Evolutionary conservation across 2,113 vertebrate genomes (phyloP), one percentile per base, ranked within the genome.

Genomic region (Brachyhypopomus occidentalis): DNA sequence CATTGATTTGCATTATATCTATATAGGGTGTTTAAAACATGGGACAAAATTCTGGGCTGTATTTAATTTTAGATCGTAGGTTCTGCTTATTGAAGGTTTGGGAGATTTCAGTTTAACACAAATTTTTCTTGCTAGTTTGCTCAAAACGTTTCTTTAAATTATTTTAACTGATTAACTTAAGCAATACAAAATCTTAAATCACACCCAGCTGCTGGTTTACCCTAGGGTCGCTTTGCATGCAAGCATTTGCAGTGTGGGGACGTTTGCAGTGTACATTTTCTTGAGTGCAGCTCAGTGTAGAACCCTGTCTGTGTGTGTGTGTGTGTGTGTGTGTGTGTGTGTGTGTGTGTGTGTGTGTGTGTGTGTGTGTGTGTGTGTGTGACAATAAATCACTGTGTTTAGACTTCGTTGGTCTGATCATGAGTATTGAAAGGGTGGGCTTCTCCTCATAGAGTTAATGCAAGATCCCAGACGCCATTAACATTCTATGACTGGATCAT

Each of bases 131-230:
- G 19, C 25, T 25, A 41, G 5, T 70, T 67, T 11, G 77, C 20
- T 67, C 58, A 67, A 17, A 70, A n/a, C 34, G 17, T 69, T 78
- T 67, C 8, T 78, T 78, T 25, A 48, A 78, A 70, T 27, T 60
- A 48, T 72, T 67, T 78, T 79, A 45, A 60, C 2, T 60, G 45
- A 72, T 60, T 25, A 48, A 70, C 19, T n/a, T 41, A 22, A 70
- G 66, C 66, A 70, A 70, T 70, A 70, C 36, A 41, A 38, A 70
- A 70, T 41, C 36, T 41, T 70, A 41, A 22, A 70, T 64, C 4
- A 17, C 62, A 67, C 34, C 30, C 5, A 20, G 8, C 64, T 36
- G 64, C 36, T 20, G 27, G 66, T 70, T 70, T 70, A n/a, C 66
- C 41, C 66, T 22, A 70, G 30, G 30, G 66, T 70, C 20, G 11